These are phyloP conservation scores for Diloba caeruleocephala DNA, from an alignment of 2,888 invertebrate genomes.

Conservation along the genomic window DNA sequence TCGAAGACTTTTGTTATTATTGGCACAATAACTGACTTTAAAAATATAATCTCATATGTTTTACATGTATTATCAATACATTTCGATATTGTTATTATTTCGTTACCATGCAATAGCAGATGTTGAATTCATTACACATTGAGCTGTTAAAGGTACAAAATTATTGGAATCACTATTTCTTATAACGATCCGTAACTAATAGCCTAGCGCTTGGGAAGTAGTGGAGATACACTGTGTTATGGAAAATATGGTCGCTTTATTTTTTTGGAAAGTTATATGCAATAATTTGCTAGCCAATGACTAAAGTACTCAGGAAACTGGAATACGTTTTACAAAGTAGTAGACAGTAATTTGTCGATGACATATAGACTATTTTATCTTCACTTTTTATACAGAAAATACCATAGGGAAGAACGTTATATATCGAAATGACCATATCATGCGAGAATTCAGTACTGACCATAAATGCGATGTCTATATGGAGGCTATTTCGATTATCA, in stretches of 20 bases:
- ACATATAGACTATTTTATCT: constrained; percentile 32
- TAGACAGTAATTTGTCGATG: constrained; percentile 19
- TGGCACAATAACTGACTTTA: constrained; percentile 52
- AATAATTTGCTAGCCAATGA: constrained; percentile 15
- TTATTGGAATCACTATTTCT: constrained; percentile 76
- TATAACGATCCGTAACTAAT: constrained; percentile 73
- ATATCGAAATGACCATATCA: constrained; percentile 20
- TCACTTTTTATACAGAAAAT: constrained; percentile 45
- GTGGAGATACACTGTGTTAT: constrained; percentile 55
- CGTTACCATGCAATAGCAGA: constrained; percentile 70
- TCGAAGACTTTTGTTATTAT: constrained; percentile 46
- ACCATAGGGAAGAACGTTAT: constrained; percentile 28
- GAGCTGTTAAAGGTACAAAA: constrained; percentile 82
- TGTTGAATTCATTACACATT: constrained; percentile 68
- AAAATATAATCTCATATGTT: constrained; percentile 42
- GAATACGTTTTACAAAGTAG: constrained; percentile 37
- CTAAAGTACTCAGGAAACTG: constrained; percentile 18
- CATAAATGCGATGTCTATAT: constrained; percentile 8
- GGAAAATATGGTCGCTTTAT: constrained; percentile 17
- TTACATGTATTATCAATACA: constrained; percentile 43
- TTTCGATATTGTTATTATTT: constrained; percentile 59
- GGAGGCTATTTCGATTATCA: constrained; percentile 12
- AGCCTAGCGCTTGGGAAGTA: constrained; percentile 73
- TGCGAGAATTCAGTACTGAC: constrained; percentile 31
- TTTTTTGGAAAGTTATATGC: constrained; percentile 10